These are phyloP conservation scores for Leptobrachium leishanense DNA, from an alignment of 2,113 vertebrate species.

Conservation along the genomic window DNA sequence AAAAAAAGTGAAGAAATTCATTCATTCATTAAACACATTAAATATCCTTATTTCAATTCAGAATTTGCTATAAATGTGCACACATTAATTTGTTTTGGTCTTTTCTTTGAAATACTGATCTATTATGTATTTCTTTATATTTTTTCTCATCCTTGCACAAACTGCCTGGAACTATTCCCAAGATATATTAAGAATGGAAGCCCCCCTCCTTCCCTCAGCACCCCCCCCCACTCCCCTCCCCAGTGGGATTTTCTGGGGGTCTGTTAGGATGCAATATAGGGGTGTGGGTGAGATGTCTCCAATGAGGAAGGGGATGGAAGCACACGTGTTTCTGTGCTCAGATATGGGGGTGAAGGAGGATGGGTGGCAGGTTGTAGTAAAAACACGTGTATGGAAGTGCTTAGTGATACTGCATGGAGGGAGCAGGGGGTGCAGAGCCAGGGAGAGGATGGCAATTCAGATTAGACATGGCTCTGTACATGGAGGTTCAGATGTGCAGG, in stretches of 20 bases:
- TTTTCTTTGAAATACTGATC: too few species aligned
- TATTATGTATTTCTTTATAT: too few species aligned
- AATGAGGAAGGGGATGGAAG: constrained; percentile 30
- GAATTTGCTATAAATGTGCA: too few species aligned
- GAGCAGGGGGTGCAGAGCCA: neutral
- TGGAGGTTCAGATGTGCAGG: neutral
- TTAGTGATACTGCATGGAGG: constrained; percentile 28
- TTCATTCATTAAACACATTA: too few species aligned
- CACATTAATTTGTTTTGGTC: too few species aligned
- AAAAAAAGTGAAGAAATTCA: too few species aligned
- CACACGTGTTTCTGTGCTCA: constrained; percentile 33
- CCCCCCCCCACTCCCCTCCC: neutral
- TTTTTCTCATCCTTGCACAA: too few species aligned
- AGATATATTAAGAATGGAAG: too few species aligned
- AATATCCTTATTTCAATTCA: too few species aligned
- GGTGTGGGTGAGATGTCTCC: constrained; percentile 24
- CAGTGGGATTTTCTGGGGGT: neutral
- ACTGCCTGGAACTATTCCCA: too few species aligned
- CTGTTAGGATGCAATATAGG: constrained; percentile 12
- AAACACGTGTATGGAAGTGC: constrained; percentile 37
- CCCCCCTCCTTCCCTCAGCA: neutral
- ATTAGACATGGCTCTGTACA: neutral
- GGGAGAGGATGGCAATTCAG: neutral
- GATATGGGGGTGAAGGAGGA: constrained; percentile 39
- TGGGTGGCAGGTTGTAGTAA: constrained; percentile 39